A percentile compares a stretch with the other conserved stretches of the same genome.
phyloP scores from a whole-genome alignment of 1,140 invertebrate species.

The Drosophila malerkotliana region DNA sequence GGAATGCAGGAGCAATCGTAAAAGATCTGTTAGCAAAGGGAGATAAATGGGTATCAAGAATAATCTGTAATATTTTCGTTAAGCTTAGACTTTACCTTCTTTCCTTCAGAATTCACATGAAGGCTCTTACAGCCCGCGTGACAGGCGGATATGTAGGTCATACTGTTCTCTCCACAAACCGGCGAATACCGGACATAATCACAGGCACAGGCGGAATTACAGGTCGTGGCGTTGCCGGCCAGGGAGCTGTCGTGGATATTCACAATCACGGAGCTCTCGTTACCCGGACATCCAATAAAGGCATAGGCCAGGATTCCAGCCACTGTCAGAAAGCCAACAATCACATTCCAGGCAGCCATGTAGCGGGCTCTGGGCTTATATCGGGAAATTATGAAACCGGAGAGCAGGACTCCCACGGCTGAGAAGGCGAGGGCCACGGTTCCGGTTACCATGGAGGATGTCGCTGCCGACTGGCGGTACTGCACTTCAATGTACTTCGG shows the following conservation, averaged over 20 bases:
- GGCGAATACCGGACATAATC: slow-evolving; percentile 89
- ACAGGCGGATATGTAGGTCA: slow-evolving; percentile 89
- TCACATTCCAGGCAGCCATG: slow-evolving; percentile 90
- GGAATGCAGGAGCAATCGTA: slow-evolving; percentile 86
- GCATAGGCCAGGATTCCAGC: slow-evolving; percentile 88
- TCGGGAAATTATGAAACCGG: slow-evolving; percentile 88
- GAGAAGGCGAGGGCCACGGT: slow-evolving; percentile 89
- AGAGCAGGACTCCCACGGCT: slow-evolving; percentile 88
- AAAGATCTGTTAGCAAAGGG: slow-evolving; percentile 72
- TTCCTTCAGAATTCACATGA: slow-evolving; percentile 71
- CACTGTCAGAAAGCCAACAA: slow-evolving; percentile 88
- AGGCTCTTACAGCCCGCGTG: slow-evolving; percentile 87
- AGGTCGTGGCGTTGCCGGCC: slow-evolving; percentile 84
- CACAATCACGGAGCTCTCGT: slow-evolving; percentile 80
- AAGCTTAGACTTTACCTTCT: slow-evolving; percentile 70
- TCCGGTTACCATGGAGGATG: slow-evolving; percentile 87
- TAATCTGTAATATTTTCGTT: background rate
- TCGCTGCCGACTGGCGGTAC: slow-evolving; percentile 89
- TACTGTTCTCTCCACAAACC: slow-evolving; percentile 86
- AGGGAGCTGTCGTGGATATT: slow-evolving; percentile 80
- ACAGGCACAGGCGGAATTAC: slow-evolving; percentile 88
- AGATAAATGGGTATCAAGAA: background rate
- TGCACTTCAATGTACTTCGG: slow-evolving; percentile 91
- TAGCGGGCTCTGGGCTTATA: slow-evolving; percentile 88
- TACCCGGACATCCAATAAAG: slow-evolving; percentile 88